Base-by-base conservation (phyloP, 37 sponge, comb jelly and placozoan genomes). In the Chondrilla cf. caribensis region DNA sequence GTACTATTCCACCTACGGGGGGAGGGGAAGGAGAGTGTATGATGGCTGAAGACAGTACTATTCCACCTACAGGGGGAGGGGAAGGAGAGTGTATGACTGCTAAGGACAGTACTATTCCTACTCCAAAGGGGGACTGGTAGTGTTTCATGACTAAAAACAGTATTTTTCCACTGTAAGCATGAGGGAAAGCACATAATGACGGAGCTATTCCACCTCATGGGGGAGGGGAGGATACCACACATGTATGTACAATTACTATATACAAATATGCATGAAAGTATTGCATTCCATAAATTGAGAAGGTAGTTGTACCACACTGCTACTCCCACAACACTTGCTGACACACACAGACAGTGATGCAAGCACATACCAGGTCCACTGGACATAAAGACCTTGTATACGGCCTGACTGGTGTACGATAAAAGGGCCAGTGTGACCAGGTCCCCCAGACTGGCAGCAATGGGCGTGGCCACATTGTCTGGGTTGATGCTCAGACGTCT, bases 401-500 rank as follows among this genome's bases (percentile, higher is more conserved):
- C n/a, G 29, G 51, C 70, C 19, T 68, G 21, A 37, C 85, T 83
- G 31, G 87, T 84, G 25, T 77, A 35, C 14, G 95, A 87, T 25
- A 97, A 92, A 3, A 94, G 70, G 38, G 87, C 86, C 0, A 98
- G 86, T 17, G 99, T 98, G 47, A 95, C 89, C 26, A 95, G 84
- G 67, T 98, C 99, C 1, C 99, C 99, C 24, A 98, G 79, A 78
- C 90, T 90, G 44, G 99, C 99, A 3, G 99, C 99, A 42, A 98
- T 89, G 38, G 99, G 99, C 19, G 99, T 98, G 80, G 99, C 96
- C 18, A 98, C 84, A 81, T 98, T 98, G 86, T 98, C 99, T 33
- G 99, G 99, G 81, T 98, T 93, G 43, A 95, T 87, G 1, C 70
- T 51, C 36, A 88, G 79, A 11, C 44, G 41, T 22, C 83, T 70